Evolutionary conservation across 1,140 invertebrate species (phyloP).

Genomic region (Drosophila hydei): DNA sequence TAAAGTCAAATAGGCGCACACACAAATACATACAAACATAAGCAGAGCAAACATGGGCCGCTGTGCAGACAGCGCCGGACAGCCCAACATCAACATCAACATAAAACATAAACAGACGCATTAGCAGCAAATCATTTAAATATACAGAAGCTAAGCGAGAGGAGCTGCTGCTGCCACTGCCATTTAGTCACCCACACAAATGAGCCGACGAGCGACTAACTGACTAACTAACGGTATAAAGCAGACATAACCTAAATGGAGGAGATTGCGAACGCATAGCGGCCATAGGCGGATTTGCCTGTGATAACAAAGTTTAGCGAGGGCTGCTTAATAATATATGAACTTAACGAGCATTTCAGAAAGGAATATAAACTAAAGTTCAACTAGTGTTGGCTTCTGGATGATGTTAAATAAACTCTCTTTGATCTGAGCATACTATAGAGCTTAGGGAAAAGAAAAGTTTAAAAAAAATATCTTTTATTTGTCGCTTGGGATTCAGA

Average conservation of each 20-base stretch:
- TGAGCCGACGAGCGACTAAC: conserved; percentile 45
- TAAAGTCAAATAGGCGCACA: conserved; percentile 70
- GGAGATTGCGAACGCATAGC: conserved; percentile 3
- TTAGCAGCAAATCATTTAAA: conserved; percentile 81
- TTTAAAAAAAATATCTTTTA: too few species aligned
- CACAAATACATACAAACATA: conserved; percentile 30
- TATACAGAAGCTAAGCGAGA: conserved; percentile 45
- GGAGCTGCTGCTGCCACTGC: not conserved
- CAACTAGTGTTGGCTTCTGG: too few species aligned
- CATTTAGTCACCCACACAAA: conserved; percentile 30
- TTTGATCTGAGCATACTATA: too few species aligned
- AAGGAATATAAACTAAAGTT: too few species aligned
- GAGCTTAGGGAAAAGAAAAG: too few species aligned
- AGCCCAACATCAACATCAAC: conserved; percentile 62
- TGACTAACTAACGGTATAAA: conserved; percentile 63
- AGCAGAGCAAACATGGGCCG: conserved; percentile 37
- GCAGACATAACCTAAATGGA: conserved; percentile 23
- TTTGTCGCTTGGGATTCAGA: too few species aligned
- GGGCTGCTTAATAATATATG: conserved; percentile 8
- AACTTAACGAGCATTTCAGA: not conserved
- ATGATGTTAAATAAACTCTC: too few species aligned
- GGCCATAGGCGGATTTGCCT: conserved; percentile 25
- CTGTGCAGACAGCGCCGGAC: conserved; percentile 28
- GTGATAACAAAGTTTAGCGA: conserved; percentile 16
- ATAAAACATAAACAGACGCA: conserved; percentile 80